These are phyloP conservation scores for Selene dorsalis DNA, from an alignment of 2,797 vertebrate genomes.

Conservation along the genomic window DNA sequence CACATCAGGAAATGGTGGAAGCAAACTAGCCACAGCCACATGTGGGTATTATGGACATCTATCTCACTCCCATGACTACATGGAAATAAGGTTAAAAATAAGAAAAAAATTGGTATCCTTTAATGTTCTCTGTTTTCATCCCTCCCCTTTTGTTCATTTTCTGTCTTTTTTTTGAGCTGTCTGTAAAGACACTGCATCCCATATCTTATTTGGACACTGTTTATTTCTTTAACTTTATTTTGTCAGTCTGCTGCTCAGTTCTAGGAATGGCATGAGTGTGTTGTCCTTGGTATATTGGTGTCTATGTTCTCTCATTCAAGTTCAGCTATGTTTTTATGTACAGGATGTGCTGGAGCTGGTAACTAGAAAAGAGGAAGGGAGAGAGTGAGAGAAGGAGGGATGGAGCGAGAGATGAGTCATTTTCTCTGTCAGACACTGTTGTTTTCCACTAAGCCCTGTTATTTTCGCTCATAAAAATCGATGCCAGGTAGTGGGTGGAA, in stretches of 20 bases:
- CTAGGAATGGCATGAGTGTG: slow-evolving; percentile 50
- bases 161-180: neutral
- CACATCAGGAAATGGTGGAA: slow-evolving; percentile 13
- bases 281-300: slow-evolving; percentile 23
- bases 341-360: slow-evolving; percentile 73
- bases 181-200: neutral
- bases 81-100: slow-evolving; percentile 1
- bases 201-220: slow-evolving; percentile 1
- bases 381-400: slow-evolving; percentile 62
- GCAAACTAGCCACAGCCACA: slow-evolving; percentile 9
- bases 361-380: slow-evolving; percentile 66
- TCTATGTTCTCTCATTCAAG: slow-evolving; percentile 52
- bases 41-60: neutral
- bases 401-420: slow-evolving; percentile 79
- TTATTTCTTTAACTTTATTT: slow-evolving; percentile 14
- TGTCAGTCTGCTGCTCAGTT: slow-evolving; percentile 27
- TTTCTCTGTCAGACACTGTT: slow-evolving; percentile 81
- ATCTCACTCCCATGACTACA: neutral
- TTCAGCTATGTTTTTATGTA: slow-evolving; percentile 72
- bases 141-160: neutral
- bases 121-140: neutral
- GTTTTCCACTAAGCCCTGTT: slow-evolving; percentile 82
- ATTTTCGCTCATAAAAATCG: slow-evolving; percentile 80
- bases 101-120: neutral
- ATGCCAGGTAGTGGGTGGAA: slow-evolving; percentile 82